Conservation (phyloP, 2,113 vertebrate species). For the Halichoeres trimaculatus region DNA sequence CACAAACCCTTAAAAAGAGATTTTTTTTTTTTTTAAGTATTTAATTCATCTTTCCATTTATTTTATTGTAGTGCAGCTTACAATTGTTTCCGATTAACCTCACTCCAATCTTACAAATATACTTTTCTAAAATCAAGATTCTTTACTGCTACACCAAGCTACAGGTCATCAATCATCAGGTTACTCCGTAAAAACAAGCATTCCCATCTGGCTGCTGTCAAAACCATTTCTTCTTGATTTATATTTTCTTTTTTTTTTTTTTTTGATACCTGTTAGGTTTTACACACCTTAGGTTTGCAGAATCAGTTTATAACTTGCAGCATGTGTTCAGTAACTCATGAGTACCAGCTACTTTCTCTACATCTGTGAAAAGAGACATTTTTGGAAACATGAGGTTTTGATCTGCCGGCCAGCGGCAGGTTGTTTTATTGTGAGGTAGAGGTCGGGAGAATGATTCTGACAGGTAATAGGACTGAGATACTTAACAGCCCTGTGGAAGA, state of each 20-base stretch:
- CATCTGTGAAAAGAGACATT: conserved; percentile 26
- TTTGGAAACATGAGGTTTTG: conserved; percentile 32
- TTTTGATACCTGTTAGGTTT: conserved; percentile 18
- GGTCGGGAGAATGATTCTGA: conserved; percentile 44
- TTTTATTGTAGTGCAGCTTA: neutral
- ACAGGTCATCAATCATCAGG: conserved; percentile 48
- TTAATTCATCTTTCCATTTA: neutral
- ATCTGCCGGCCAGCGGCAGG: conserved; percentile 38
- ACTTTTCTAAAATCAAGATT: conserved; percentile 6
- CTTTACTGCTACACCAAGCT: conserved; percentile 31
- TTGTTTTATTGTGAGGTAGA: conserved; percentile 54
- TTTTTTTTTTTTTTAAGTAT: neutral
- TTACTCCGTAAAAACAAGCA: conserved; percentile 24
- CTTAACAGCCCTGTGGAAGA: conserved; percentile 42
- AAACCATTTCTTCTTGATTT: conserved; percentile 16
- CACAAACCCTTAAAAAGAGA: neutral
- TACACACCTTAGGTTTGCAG: neutral
- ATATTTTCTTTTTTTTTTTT: conserved; percentile 6
- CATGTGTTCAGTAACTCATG: conserved; percentile 23
- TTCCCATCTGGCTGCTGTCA: conserved; percentile 50
- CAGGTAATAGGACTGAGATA: conserved; percentile 64
- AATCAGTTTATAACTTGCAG: conserved; percentile 40
- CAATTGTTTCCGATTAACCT: conserved; percentile 7
- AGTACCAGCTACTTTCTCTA: conserved; percentile 6
- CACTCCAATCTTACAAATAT: conserved; percentile 8